Conservation (phyloP, 1,140 invertebrate genomes). For the Hyposmocoma kahamanoa region DNA sequence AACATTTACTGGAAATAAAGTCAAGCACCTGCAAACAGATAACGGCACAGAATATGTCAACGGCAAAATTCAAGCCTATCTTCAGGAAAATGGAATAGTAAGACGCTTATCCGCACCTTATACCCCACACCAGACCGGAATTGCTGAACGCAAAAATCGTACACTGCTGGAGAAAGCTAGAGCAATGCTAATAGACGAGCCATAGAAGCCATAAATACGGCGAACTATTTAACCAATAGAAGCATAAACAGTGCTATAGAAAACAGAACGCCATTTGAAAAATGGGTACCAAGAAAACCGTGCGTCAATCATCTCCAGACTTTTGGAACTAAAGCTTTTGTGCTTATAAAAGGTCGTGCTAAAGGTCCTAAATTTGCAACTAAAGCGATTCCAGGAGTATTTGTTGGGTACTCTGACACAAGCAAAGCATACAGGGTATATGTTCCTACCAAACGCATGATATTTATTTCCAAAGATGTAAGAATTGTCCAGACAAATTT, state of each 20-base stretch:
- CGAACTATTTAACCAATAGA: constrained; percentile 10
- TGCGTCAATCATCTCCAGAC: constrained; percentile 4
- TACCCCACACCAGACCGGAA: constrained; percentile 58
- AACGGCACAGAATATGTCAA: constrained; percentile 13
- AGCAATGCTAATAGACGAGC: constrained; percentile 45
- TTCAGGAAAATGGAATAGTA: constrained; percentile 2
- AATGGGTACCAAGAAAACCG: constrained; percentile 7
- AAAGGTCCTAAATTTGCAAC: not conserved
- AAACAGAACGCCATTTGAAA: constrained; percentile 1
- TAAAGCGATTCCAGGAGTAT: not conserved
- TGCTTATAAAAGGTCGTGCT: not conserved
- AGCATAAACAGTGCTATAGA: constrained; percentile 4
- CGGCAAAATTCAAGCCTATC: constrained; percentile 2
- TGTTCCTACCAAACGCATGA: not conserved
- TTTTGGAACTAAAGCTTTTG: not conserved
- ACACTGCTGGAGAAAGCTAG: constrained; percentile 56
- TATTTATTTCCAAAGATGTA: not conserved
- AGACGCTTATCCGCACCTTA: constrained; percentile 28
- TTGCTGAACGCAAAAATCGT: constrained; percentile 54
- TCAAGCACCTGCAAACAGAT: constrained; percentile 8
- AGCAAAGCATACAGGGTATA: constrained; percentile 1
- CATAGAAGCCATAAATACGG: constrained; percentile 57
- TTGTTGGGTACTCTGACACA: not conserved
- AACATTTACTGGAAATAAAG: not conserved
- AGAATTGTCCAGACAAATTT: not conserved